These are phyloP conservation scores for Microplitis deprimator DNA, from an alignment of 2,888 invertebrate species.

Conservation along the genomic window DNA sequence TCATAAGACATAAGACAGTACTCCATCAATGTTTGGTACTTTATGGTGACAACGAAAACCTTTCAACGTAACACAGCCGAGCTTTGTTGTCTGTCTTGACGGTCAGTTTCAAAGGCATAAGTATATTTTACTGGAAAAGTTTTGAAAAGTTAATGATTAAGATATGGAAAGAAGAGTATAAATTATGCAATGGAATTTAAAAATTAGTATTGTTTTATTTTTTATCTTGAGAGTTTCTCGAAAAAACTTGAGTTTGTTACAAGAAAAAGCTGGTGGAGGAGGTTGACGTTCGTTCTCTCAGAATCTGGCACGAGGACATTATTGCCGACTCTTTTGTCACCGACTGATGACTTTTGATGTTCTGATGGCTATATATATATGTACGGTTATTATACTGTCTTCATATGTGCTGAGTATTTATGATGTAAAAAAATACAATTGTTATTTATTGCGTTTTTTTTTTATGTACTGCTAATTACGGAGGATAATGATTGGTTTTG, in stretches of 20 bases:
- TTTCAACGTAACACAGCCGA: neutral
- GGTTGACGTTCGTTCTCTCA: conserved; percentile 23
- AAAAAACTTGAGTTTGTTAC: no score
- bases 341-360: conserved; percentile 27
- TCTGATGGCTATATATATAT: neutral
- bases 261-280: conserved; percentile 11
- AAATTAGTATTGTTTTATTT: no score
- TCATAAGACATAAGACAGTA: neutral
- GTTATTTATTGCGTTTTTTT: neutral
- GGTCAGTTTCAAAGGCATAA: neutral
- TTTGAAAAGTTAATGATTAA: no score
- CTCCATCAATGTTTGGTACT: neutral
- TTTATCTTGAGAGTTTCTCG: no score
- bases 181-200: no score
- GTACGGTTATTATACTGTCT: neutral
- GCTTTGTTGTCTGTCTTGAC: neutral
- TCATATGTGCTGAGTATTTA: neutral
- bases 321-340: conserved; percentile 58
- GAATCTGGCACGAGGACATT: conserved; percentile 63
- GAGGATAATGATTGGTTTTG: neutral
- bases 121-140: no score
- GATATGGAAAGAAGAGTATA: no score
- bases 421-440: neutral
- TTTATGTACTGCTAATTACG: neutral
- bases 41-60: neutral